Percentiles rank a stretch among this genome's conserved stretches.
Evolutionary conservation across 2,888 invertebrate genomes (phyloP).

Genomic region (Drosophila fulvimacula): DNA sequence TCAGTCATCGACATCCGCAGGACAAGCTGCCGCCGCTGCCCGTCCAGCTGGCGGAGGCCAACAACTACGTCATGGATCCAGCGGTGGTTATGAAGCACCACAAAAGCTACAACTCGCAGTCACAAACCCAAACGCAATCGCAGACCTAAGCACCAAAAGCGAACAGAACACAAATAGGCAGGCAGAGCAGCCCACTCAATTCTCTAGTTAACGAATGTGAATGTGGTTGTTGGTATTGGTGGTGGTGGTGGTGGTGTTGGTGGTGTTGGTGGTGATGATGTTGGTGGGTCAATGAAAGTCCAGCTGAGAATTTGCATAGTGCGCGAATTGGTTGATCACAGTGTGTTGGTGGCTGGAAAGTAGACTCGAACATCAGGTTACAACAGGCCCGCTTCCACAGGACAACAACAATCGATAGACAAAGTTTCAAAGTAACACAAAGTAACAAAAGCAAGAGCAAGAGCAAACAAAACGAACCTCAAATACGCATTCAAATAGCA

Average conservation of each 20-base stretch:
- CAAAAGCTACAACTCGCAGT: conserved; percentile 84
- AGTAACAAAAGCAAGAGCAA: conserved; percentile 16
- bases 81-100: conserved; percentile 83
- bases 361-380: conserved; percentile 15
- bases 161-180: neutral
- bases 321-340: conserved; percentile 68
- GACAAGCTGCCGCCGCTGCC: conserved; percentile 90
- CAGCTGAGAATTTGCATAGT: conserved; percentile 68
- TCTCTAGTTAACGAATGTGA: conserved; percentile 34
- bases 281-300: conserved; percentile 15
- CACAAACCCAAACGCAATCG: conserved; percentile 64
- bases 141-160: conserved; percentile 41
- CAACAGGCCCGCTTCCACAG: conserved; percentile 38
- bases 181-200: conserved; percentile 28
- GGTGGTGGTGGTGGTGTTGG: conserved; percentile 4
- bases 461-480: conserved; percentile 61
- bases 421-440: neutral
- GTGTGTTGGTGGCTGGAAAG: conserved; percentile 65
- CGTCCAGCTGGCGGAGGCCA: conserved; percentile 88
- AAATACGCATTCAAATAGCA: conserved; percentile 59
- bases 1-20: conserved; percentile 90
- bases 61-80: conserved; percentile 88
- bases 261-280: conserved; percentile 3
- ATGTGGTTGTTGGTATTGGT: conserved; percentile 20
- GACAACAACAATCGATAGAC: conserved; percentile 6